Percentiles rank a stretch among this genome's conserved stretches.
phyloP scores from a whole-genome alignment of 53 echinoderm and acorn worm species.

The Echinarachnius parma region DNA sequence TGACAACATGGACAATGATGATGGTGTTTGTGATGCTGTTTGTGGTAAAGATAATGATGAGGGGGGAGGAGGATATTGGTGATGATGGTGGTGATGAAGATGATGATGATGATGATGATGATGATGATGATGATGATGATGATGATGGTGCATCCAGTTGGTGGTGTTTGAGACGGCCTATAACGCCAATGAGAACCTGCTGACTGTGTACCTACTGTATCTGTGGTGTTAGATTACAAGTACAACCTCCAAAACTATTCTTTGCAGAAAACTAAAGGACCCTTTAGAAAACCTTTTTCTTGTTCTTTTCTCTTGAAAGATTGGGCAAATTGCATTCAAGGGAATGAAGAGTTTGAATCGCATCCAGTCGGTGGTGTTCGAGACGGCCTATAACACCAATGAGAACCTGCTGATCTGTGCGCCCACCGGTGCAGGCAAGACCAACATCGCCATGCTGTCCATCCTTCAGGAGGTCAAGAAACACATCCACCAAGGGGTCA shows the following conservation, averaged over 20 bases:
- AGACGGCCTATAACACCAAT: constrained; percentile 92
- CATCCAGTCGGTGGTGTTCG: constrained; percentile 89
- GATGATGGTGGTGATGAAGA: neutral
- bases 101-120: constrained; percentile 3
- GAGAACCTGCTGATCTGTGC: constrained; percentile 95
- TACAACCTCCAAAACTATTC: no score
- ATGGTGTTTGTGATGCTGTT: no score
- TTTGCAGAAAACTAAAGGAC: no score
- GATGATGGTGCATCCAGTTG: no score
- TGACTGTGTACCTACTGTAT: no score
- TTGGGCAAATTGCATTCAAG: constrained; percentile 78
- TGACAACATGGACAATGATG: no score
- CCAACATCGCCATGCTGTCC: constrained; percentile 97
- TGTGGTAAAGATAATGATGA: no score
- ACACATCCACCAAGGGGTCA: constrained; percentile 89
- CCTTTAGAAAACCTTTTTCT: no score
- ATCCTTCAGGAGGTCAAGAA: constrained; percentile 85
- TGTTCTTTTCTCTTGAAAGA: constrained; percentile 28
- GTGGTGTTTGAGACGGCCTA: neutral
- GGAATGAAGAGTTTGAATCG: constrained; percentile 72
- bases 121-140: constrained; percentile 14
- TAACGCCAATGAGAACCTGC: neutral
- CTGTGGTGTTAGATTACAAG: no score
- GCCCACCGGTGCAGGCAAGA: constrained; percentile 96
- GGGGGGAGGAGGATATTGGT: no score